Conservation (phyloP, 2,888 invertebrate genomes). For the Electrophaes corylata region DNA sequence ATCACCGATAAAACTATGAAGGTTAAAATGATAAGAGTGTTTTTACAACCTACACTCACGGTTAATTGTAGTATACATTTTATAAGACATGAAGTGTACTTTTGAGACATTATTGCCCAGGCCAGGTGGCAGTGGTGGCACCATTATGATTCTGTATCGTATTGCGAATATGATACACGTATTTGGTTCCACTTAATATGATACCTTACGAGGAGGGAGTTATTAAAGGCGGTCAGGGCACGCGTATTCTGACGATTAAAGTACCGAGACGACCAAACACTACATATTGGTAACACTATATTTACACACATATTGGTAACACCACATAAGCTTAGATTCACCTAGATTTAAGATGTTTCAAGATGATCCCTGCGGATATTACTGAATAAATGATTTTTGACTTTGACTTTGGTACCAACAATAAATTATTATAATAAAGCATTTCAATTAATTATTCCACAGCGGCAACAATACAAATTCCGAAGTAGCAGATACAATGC, state of each 20-base stretch:
- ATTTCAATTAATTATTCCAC: neutral
- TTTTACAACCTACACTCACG: constrained; percentile 15
- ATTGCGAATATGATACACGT: constrained; percentile 38
- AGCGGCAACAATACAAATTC: neutral
- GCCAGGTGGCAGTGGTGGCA: constrained; percentile 42
- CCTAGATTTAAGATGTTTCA: no score
- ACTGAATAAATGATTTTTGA: no score
- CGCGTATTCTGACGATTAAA: constrained; percentile 30
- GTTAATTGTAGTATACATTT: constrained; percentile 15
- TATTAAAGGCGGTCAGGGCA: constrained; percentile 36
- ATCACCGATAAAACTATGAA: constrained; percentile 32
- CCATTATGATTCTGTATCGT: constrained; percentile 33
- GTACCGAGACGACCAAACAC: neutral
- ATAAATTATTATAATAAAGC: neutral
- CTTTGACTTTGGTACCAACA: no score
- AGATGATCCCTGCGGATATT: no score
- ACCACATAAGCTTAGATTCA: no score
- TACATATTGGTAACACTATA: neutral
- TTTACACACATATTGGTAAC: no score
- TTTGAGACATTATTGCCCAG: constrained; percentile 31
- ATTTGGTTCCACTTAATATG: constrained; percentile 39
- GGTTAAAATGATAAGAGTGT: constrained; percentile 33
- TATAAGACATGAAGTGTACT: constrained; percentile 18
- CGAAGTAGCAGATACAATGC: neutral
- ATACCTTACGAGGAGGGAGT: constrained; percentile 34